Percentiles rank a stretch among this genome's conserved stretches.
Evolutionary conservation across 2,888 invertebrate genomes (phyloP).

Genomic region (Cybosia mesomella): DNA sequence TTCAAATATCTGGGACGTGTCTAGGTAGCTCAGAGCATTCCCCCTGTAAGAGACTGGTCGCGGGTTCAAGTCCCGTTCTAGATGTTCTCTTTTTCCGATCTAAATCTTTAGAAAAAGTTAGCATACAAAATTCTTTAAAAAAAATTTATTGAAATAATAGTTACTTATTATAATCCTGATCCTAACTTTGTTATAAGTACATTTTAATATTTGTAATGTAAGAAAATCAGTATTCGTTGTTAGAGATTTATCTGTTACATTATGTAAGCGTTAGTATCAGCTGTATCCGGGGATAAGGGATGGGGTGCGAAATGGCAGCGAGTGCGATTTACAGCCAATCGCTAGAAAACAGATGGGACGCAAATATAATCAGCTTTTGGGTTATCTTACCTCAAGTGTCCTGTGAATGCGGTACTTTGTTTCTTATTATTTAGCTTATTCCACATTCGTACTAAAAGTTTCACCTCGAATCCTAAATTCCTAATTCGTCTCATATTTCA

Average conservation of each 20-base stretch:
- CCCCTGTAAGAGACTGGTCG: too few relatives aligned
- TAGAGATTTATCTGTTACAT: constrained; percentile 25
- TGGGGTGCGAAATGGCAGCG: not conserved
- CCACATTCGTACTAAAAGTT: not conserved
- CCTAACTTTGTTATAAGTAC: too few relatives aligned
- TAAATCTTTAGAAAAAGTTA: too few relatives aligned
- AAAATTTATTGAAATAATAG: too few relatives aligned
- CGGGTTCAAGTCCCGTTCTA: too few relatives aligned
- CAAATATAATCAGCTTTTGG: not conserved
- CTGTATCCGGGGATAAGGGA: constrained; percentile 10
- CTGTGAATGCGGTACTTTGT: not conserved
- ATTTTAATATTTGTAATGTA: too few relatives aligned
- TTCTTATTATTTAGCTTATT: not conserved
- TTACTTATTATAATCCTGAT: too few relatives aligned
- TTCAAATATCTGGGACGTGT: too few relatives aligned
- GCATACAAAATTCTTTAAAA: too few relatives aligned
- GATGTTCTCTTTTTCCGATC: too few relatives aligned
- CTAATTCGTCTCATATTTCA: not conserved
- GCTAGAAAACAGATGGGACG: not conserved
- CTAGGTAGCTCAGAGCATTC: too few relatives aligned
- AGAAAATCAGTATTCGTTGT: not conserved
- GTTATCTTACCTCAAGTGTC: not conserved
- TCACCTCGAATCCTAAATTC: not conserved
- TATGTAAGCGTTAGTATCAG: constrained; percentile 14
- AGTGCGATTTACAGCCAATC: not conserved